Evolutionary conservation across 2,797 vertebrate genomes (phyloP), one percentile per base, ranked within the genome.

Genomic region (Acipenser ruthenus): DNA sequence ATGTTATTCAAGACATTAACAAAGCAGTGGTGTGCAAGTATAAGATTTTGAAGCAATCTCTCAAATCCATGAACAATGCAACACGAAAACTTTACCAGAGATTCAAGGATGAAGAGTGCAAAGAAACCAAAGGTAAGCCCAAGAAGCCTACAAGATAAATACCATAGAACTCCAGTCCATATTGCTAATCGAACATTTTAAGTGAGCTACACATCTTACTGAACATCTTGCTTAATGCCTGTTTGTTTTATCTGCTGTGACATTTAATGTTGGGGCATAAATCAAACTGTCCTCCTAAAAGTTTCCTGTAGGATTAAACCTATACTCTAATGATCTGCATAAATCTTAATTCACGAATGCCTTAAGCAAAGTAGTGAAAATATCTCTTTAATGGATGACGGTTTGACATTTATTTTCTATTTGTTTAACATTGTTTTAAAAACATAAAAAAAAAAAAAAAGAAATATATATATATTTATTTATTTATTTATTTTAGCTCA

Each of bases 81-180:
- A 7, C 67, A 13, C 89, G 87, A 63, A 92, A 79, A 48, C 90
- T 94, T 15, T 88, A 90, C 37, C 82, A 88, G 75, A 85, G 88
- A 63, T 98, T 94, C 71, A 82, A 88, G 60, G 84, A 91, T 5
- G 87, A 95, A 71, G 94, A 98, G 82, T 94, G 82, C 0, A 90
- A 92, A 70, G 87, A 92, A 0, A 95, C 93, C 0, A 94, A 88
- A 91, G 95, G 95, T 97, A 80, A 18, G 18, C 18, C 18, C 18
- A 18, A 18, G 18, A 18, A 18, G 18, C 18, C 18, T 18, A 18
- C 18, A 18, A 18, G 18, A 18, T 18, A 18, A 18, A 18, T 18
- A 18, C 52, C 12, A 12, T 4, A 12, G 12, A 4, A 55, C 12
- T 55, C 52, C 8, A 9, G 12, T 55, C 12, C 12, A 55, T 55